Conservation (phyloP, 2,797 vertebrate species). For the Vireo griseus region DNA sequence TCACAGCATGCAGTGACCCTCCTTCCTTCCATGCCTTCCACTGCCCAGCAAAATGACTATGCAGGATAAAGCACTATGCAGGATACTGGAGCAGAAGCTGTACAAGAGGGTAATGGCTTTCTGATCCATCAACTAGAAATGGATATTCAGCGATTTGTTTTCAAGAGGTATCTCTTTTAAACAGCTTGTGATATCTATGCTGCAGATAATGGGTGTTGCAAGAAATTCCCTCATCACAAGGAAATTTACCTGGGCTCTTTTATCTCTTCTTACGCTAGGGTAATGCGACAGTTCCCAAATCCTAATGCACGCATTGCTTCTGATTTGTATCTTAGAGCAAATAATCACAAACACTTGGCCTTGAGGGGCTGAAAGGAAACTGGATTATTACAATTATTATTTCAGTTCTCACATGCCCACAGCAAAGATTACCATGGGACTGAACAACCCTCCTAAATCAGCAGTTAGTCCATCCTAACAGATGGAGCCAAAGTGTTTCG, state of each 20-base stretch:
- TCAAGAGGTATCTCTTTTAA: background rate
- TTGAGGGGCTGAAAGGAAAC: background rate
- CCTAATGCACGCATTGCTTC: background rate
- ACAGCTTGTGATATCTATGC: background rate
- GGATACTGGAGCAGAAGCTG: background rate
- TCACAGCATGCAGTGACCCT: background rate
- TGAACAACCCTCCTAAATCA: rapidly evolving
- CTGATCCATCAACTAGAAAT: background rate
- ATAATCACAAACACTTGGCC: background rate
- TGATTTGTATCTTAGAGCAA: background rate
- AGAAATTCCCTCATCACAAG: background rate
- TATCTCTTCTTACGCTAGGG: background rate
- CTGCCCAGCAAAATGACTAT: background rate
- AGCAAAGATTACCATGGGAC: background rate
- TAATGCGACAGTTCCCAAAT: rapidly evolving
- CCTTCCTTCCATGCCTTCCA: background rate
- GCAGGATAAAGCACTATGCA: background rate
- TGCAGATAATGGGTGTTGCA: background rate
- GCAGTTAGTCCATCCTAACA: background rate
- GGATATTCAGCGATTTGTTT: background rate
- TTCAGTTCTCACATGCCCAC: background rate
- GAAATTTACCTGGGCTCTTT: background rate
- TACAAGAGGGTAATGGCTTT: background rate
- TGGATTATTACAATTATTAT: background rate
- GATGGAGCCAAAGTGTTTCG: background rate